phyloP scores from a whole-genome alignment of 2,888 invertebrate genomes.

The Ophion costatus region DNA sequence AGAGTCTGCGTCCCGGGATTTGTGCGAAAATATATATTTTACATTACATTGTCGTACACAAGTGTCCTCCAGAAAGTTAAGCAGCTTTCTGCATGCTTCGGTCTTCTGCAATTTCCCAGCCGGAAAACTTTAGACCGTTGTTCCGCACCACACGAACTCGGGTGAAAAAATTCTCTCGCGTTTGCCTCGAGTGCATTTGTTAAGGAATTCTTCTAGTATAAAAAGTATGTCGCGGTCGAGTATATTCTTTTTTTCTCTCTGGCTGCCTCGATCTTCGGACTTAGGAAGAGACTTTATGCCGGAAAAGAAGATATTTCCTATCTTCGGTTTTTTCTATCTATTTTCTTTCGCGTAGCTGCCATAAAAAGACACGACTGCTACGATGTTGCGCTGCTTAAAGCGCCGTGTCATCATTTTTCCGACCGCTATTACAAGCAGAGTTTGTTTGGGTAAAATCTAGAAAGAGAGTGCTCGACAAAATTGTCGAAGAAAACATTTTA shows the following conservation, averaged over 20 bases:
- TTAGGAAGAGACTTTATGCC: background rate
- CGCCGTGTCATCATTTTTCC: background rate
- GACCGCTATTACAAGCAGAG: background rate
- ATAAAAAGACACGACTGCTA: no score
- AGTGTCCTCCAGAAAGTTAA: background rate
- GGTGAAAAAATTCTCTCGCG: slow-evolving; percentile 43
- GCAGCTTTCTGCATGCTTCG: slow-evolving; percentile 20
- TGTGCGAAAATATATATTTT: no score
- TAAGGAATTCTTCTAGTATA: slow-evolving; percentile 33
- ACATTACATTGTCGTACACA: background rate
- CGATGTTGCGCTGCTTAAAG: no score
- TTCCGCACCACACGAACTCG: background rate
- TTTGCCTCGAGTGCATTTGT: slow-evolving; percentile 21
- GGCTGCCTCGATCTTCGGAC: slow-evolving; percentile 6
- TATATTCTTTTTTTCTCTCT: background rate
- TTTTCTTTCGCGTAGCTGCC: background rate
- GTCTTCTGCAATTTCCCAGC: slow-evolving; percentile 12
- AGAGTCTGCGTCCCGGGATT: no score
- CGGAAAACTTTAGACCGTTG: slow-evolving; percentile 34
- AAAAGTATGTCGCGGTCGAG: slow-evolving; percentile 29
- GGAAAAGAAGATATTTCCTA: slow-evolving; percentile 17
- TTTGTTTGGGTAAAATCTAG: background rate
- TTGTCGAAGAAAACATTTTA: no score
- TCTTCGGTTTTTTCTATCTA: background rate
- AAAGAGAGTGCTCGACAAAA: background rate